Conservation (phyloP, 2,113 vertebrate species). For the Heptranchias perlo region DNA sequence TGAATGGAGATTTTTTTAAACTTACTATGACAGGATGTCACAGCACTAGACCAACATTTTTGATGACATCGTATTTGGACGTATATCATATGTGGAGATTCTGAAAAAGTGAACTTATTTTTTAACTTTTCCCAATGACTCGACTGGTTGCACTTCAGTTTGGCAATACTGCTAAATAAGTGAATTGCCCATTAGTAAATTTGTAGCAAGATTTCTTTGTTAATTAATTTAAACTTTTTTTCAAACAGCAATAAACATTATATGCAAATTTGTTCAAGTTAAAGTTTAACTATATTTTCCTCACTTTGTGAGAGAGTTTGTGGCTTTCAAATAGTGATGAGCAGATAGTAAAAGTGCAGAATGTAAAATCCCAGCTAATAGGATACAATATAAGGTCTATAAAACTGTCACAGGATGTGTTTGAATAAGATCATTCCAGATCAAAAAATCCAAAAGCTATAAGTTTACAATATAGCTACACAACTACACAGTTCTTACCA, state of each 20-base stretch:
- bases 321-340: neutral
- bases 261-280: neutral
- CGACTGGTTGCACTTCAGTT: neutral
- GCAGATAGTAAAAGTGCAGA: neutral
- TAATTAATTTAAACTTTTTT: neutral
- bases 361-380: neutral
- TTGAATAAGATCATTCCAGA: constrained; percentile 13
- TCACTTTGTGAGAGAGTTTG: neutral
- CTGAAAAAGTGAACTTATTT: neutral
- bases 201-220: neutral
- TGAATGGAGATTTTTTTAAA: neutral
- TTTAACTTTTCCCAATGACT: neutral
- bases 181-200: neutral
- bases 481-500: neutral
- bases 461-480: neutral
- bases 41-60: neutral
- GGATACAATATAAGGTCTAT: neutral
- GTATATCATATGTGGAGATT: neutral
- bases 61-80: neutral
- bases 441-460: neutral
- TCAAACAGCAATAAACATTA: neutral
- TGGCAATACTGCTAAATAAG: neutral
- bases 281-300: neutral
- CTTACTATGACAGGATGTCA: neutral
- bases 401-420: neutral